A percentile compares a stretch with the other conserved stretches of the same genome.
Evolutionary conservation across 30 jellyfish, hydroid and myxozoan genomes (phyloP).

Genomic region (Cassiopea xamachana): DNA sequence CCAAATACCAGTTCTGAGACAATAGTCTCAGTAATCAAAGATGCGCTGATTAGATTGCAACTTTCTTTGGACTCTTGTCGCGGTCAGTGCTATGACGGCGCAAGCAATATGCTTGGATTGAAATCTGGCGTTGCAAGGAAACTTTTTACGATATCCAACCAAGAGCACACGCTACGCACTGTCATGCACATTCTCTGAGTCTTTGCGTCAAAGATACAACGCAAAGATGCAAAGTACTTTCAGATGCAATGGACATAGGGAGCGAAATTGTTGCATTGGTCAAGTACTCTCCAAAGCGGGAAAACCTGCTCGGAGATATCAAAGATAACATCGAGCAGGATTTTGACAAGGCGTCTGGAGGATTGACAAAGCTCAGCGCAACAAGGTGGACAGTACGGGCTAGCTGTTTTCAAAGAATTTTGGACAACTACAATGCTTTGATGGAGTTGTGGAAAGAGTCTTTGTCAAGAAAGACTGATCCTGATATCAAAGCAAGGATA

Average conservation of each 20-base stretch:
- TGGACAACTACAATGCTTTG: too few species aligned
- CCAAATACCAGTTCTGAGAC: conserved; percentile 46
- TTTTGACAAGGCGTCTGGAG: too few species aligned
- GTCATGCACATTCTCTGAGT: conserved; percentile 75
- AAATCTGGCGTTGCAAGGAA: conserved; percentile 73
- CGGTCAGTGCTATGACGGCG: conserved; percentile 81
- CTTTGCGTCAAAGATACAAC: not conserved
- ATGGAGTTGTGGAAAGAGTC: too few species aligned
- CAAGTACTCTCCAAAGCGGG: too few species aligned
- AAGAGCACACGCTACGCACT: conserved; percentile 67
- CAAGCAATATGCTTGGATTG: conserved; percentile 72
- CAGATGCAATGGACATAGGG: not conserved
- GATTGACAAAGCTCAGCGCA: too few species aligned
- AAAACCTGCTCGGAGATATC: too few species aligned
- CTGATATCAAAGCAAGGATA: too few species aligned
- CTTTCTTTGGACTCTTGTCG: not conserved
- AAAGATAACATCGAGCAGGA: too few species aligned
- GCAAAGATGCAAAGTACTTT: not conserved
- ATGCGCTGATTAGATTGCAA: not conserved
- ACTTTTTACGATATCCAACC: conserved; percentile 66
- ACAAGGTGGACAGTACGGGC: too few species aligned
- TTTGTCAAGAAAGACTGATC: too few species aligned
- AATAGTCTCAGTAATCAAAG: not conserved
- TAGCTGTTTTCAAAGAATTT: too few species aligned
- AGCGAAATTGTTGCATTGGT: too few species aligned